Evolutionary conservation across 2,113 vertebrate species (phyloP).

Genomic region (Apus apus): DNA sequence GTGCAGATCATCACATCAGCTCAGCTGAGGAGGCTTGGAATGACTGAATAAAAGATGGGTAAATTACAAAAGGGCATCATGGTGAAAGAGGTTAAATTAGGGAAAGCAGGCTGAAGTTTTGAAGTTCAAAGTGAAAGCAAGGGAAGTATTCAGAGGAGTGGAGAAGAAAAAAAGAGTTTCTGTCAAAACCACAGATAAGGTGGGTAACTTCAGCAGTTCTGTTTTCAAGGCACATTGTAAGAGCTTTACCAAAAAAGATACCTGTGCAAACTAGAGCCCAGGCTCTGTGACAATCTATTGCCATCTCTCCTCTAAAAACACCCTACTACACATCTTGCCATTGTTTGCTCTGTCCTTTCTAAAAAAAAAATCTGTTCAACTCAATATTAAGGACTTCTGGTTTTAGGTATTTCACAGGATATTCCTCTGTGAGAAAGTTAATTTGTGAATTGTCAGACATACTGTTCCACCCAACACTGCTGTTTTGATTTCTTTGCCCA

Average conservation of each 20-base stretch:
- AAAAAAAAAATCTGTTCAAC: neutral
- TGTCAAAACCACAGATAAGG: neutral
- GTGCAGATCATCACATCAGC: neutral
- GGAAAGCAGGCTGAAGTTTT: neutral
- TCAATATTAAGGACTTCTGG: neutral
- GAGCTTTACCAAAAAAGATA: neutral
- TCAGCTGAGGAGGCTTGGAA: neutral
- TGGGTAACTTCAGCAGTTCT: neutral
- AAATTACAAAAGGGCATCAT: neutral
- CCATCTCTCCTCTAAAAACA: neutral
- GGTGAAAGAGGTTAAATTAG: neutral
- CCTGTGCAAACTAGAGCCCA: neutral
- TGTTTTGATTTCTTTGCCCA: neutral
- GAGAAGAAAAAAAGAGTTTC: neutral
- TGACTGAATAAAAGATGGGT: neutral
- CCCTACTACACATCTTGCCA: neutral
- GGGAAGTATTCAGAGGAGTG: neutral
- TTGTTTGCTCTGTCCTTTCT: rapidly evolving
- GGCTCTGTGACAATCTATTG: neutral
- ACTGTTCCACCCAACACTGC: neutral
- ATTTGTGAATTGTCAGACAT: neutral
- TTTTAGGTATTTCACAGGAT: neutral
- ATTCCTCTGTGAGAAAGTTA: neutral
- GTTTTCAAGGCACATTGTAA: neutral
- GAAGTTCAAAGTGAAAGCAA: neutral